phyloP scores from a whole-genome alignment of 37 sponge, comb jelly and placozoan species.

The Cliona cf. orientalis region DNA sequence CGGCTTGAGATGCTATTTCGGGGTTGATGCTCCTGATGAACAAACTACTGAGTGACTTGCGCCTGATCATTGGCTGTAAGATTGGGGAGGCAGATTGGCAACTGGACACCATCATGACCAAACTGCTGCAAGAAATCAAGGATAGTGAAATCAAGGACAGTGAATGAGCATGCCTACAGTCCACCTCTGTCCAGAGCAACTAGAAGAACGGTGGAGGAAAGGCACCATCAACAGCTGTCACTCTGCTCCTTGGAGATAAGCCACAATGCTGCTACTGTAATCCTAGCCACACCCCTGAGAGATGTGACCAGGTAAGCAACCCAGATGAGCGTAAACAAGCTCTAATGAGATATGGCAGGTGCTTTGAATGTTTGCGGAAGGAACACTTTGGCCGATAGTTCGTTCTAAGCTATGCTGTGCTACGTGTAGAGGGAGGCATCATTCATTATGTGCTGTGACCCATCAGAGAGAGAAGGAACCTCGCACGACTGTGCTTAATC shows the following conservation, averaged over 20 bases:
- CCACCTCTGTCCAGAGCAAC: too few species aligned
- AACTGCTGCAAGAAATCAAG: background rate
- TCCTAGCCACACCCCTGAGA: background rate
- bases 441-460: conserved; percentile 11
- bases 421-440: conserved; percentile 15
- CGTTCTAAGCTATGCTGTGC: conserved; percentile 19
- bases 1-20: too few species aligned
- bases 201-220: background rate
- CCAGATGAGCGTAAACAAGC: background rate
- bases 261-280: background rate
- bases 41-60: background rate
- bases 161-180: background rate
- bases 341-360: background rate
- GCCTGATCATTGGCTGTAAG: conserved; percentile 12
- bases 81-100: background rate
- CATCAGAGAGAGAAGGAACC: background rate
- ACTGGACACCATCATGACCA: conserved; percentile 1
- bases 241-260: background rate
- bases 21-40: conserved; percentile 20
- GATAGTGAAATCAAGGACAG: background rate
- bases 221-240: background rate
- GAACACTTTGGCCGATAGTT: conserved; percentile 21
- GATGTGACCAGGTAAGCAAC: background rate
- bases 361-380: conserved; percentile 17
- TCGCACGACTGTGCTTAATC: background rate